Conservation (phyloP, 2,113 vertebrate genomes). For the Dermatemys mawii region DNA sequence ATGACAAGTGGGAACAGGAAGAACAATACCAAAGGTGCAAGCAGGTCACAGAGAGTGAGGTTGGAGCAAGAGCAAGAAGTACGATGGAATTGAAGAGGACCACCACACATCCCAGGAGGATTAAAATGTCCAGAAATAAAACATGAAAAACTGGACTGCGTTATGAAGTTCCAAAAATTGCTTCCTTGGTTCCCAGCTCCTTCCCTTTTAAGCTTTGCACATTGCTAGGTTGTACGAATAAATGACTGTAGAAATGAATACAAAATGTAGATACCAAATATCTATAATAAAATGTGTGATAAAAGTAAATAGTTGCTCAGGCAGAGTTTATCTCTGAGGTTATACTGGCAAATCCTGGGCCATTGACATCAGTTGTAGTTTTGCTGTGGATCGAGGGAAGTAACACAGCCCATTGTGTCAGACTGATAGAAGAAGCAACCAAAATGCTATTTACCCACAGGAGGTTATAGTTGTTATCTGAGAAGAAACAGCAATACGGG, state of each 20-base stretch:
- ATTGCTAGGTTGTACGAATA: not conserved
- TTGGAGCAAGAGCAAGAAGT: not conserved
- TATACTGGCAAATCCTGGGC: constrained; percentile 5
- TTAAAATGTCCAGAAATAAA: not conserved
- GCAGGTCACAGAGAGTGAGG: not conserved
- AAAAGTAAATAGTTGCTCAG: not conserved
- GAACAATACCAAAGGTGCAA: not conserved
- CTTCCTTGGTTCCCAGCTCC: not conserved
- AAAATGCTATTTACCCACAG: constrained; percentile 38
- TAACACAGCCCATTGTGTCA: not conserved
- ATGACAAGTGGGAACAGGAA: not conserved
- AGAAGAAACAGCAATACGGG: not conserved
- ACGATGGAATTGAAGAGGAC: not conserved
- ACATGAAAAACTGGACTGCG: not conserved
- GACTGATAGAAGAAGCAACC: not conserved
- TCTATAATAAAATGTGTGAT: not conserved
- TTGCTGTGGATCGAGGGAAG: not conserved
- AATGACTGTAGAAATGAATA: not conserved
- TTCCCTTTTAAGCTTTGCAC: not conserved
- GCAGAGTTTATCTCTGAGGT: not conserved
- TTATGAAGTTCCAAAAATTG: not conserved
- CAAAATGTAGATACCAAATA: not conserved
- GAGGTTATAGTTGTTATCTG: constrained; percentile 30
- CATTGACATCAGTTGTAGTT: constrained; percentile 15
- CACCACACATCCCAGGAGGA: not conserved